A percentile compares a stretch with the other conserved stretches of the same genome.
Evolutionary conservation across 35 echinoderm and acorn worm species (phyloP).

Genomic region (Apostichopus californicus): DNA sequence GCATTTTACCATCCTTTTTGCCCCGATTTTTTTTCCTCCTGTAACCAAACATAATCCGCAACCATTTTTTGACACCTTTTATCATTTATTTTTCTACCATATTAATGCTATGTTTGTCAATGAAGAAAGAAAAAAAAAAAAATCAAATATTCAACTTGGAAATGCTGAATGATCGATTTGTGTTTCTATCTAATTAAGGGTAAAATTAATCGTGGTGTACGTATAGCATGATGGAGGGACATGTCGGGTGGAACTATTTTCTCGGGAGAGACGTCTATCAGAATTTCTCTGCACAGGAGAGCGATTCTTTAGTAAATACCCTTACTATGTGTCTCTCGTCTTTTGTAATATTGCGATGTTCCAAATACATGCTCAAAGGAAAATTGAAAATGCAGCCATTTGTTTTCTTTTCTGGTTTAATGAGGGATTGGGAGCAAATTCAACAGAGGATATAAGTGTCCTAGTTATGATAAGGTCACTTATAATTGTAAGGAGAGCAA

Average conservation of each 20-base stretch:
- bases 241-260: background rate
- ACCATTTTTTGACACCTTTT: background rate
- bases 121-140: background rate
- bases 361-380: constrained; percentile 37
- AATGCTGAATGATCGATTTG: no score
- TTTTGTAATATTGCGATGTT: constrained; percentile 43
- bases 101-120: constrained; percentile 4
- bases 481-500: background rate
- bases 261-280: background rate
- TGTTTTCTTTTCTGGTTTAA: background rate
- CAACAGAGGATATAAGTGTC: no score
- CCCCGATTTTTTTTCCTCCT: background rate
- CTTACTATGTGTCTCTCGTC: background rate
- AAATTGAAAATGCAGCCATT: background rate
- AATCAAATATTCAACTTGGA: no score
- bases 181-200: no score
- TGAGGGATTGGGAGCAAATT: no score
- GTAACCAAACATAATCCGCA: background rate
- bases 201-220: no score
- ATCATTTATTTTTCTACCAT: background rate
- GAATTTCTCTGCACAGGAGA: background rate
- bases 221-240: background rate
- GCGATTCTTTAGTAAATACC: background rate
- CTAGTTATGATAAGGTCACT: no score
- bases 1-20: background rate